phyloP scores from a whole-genome alignment of 2,888 invertebrate species.

The Drosophila tanythrix region DNA sequence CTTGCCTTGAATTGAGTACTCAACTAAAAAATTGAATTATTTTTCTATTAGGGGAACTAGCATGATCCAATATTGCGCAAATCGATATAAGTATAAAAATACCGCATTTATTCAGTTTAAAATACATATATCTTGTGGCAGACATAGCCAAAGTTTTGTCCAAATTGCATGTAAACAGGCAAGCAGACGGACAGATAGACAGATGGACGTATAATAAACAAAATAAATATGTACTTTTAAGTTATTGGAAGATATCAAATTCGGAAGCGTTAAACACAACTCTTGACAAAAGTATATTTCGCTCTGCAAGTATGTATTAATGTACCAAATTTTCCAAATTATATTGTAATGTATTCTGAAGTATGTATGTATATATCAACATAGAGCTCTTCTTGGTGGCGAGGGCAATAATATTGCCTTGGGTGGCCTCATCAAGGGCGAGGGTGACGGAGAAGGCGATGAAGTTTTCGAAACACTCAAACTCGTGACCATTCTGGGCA shows the following conservation, averaged over 20 bases:
- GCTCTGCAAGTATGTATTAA: neutral
- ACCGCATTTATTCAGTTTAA: neutral
- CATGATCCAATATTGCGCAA: too few relatives aligned
- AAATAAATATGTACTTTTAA: neutral
- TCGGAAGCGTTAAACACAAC: neutral
- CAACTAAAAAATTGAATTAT: fast-evolving
- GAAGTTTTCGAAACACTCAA: too few relatives aligned
- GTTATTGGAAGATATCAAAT: neutral
- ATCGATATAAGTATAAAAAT: neutral
- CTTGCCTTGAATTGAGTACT: neutral
- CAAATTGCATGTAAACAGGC: neutral
- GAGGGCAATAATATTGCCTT: too few relatives aligned
- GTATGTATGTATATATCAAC: neutral
- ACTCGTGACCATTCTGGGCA: too few relatives aligned
- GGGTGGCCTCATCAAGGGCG: too few relatives aligned
- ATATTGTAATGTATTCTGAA: neutral
- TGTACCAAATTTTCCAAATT: neutral
- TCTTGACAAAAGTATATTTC: neutral
- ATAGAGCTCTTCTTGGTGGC: too few relatives aligned
- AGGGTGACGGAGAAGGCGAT: too few relatives aligned
- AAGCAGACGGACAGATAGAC: neutral
- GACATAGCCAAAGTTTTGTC: neutral
- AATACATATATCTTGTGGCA: neutral
- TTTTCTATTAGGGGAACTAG: neutral
- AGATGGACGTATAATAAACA: neutral